Evolutionary conservation across 1,140 invertebrate genomes (phyloP).

Genomic region (Phthorimaea operculella): DNA sequence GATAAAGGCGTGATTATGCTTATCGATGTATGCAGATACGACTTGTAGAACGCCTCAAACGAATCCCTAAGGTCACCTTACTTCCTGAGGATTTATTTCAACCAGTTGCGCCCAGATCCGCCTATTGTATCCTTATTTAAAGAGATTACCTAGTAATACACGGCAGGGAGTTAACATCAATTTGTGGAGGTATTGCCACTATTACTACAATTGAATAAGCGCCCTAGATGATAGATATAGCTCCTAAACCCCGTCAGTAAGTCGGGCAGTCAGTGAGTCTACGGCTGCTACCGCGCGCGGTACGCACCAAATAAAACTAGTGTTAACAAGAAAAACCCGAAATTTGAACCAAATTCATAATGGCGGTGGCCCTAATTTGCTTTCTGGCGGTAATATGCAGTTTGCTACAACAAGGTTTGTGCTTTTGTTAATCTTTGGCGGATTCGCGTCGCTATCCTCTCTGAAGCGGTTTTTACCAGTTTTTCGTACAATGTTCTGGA

Average conservation of each 20-base stretch:
- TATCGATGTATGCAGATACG: too few species aligned
- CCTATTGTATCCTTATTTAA: neutral
- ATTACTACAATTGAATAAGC: slow-evolving; percentile 52
- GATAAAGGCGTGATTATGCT: too few species aligned
- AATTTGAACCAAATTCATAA: slow-evolving; percentile 18
- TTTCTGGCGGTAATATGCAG: slow-evolving; percentile 50
- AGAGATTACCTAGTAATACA: neutral
- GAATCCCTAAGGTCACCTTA: neutral
- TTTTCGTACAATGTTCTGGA: too few species aligned
- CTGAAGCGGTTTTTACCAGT: too few species aligned
- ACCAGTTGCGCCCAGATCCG: neutral
- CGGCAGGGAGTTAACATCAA: slow-evolving; percentile 16
- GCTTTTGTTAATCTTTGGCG: slow-evolving; percentile 4
- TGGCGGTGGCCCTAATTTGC: slow-evolving; percentile 36
- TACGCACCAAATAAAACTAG: slow-evolving; percentile 33
- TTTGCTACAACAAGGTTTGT: slow-evolving; percentile 57
- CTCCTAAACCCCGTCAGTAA: slow-evolving; percentile 13
- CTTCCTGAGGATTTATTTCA: too few species aligned
- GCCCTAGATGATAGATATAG: slow-evolving; percentile 35
- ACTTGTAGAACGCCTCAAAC: too few species aligned
- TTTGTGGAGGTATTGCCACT: slow-evolving; percentile 34
- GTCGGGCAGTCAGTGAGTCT: slow-evolving; percentile 25
- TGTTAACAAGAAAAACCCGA: slow-evolving; percentile 7
- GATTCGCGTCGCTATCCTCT: neutral
- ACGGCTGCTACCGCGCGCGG: slow-evolving; percentile 25